Conservation (phyloP, 2,888 invertebrate genomes). For the Noctua pronuba region DNA sequence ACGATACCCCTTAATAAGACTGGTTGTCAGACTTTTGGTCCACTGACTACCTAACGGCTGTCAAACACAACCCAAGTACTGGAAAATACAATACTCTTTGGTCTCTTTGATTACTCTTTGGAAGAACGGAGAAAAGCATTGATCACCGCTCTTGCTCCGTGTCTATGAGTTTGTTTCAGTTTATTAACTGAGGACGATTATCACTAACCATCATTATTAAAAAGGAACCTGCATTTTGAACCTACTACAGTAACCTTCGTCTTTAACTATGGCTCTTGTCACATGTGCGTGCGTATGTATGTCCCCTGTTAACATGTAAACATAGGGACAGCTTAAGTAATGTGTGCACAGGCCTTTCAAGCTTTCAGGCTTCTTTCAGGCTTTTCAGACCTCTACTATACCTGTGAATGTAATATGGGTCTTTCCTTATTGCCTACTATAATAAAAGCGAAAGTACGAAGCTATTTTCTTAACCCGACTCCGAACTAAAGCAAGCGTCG, state of each 20-base stretch:
- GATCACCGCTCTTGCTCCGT: not conserved
- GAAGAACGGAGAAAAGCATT: not conserved
- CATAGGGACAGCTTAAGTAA: not conserved
- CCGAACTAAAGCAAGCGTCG: not conserved
- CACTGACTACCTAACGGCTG: no score
- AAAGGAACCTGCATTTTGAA: not conserved
- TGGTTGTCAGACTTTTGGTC: no score
- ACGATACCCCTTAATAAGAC: no score
- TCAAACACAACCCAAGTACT: no score
- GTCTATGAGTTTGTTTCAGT: no score
- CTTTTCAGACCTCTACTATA: not conserved
- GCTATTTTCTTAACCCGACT: not conserved
- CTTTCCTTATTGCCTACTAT: not conserved
- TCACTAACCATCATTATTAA: no score
- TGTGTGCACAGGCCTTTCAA: slow-evolving; percentile 5
- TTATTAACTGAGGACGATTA: no score
- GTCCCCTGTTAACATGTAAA: not conserved
- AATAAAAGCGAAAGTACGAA: slow-evolving; percentile 3
- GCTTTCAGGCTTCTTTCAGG: no score
- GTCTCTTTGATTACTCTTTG: no score
- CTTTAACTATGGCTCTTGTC: not conserved
- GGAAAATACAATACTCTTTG: no score
- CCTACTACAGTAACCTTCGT: not conserved
- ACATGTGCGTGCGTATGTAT: not conserved
- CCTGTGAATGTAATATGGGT: not conserved